These are phyloP conservation scores for Tarsius wallacei DNA, from an alignment of 2,797 vertebrate genomes.

Conservation along the genomic window DNA sequence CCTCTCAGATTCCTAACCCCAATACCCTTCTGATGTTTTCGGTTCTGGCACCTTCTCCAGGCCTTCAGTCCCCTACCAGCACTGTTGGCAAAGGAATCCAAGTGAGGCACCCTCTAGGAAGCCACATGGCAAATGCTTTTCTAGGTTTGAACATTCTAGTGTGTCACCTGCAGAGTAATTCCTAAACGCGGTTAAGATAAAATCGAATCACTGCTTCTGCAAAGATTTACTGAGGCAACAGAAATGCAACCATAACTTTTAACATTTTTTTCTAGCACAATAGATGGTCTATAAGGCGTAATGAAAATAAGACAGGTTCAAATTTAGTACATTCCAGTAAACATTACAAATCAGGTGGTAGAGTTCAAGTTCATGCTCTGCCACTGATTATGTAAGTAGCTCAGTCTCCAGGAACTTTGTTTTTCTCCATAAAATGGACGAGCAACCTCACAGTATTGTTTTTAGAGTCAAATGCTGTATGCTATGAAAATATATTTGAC, in stretches of 20 bases:
- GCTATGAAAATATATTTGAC: background rate
- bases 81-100: background rate
- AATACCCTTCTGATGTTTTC: background rate
- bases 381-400: background rate
- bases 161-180: background rate
- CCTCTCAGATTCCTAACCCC: background rate
- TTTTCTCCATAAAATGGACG: conserved; percentile 23
- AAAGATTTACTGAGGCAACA: conserved; percentile 1
- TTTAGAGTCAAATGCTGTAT: background rate
- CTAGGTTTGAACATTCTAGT: background rate
- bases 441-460: background rate
- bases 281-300: background rate
- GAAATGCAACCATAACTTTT: background rate
- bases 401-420: background rate
- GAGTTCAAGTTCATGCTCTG: background rate
- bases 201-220: background rate
- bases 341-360: background rate
- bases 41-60: background rate
- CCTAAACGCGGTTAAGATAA: background rate
- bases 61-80: background rate
- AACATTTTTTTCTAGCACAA: background rate
- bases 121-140: background rate
- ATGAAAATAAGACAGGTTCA: background rate
- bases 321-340: background rate
- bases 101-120: background rate